phyloP scores from a whole-genome alignment of 2,797 vertebrate genomes.

The Eulemur mongoz region DNA sequence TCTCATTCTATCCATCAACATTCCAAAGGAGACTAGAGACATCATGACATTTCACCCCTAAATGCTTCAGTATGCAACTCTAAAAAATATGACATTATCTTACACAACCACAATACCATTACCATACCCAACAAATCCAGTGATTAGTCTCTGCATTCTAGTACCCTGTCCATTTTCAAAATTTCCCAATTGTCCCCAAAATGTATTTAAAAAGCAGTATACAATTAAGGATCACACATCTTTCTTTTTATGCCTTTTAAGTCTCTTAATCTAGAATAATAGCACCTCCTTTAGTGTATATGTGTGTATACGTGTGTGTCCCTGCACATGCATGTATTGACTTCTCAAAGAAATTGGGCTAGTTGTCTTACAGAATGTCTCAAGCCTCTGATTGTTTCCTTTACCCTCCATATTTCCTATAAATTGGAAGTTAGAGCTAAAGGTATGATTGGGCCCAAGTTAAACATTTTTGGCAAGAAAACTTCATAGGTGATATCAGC shows the following conservation, averaged over 20 bases:
- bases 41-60: background rate
- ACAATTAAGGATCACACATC: background rate
- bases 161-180: background rate
- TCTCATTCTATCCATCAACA: constrained; percentile 34
- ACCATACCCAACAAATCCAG: background rate
- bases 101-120: background rate
- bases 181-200: background rate
- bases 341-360: background rate
- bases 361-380: background rate
- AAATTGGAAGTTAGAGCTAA: constrained; percentile 4
- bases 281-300: background rate
- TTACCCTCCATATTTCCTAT: background rate
- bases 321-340: rapidly evolving
- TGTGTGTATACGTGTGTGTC: background rate
- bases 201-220: background rate
- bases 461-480: constrained; percentile 34
- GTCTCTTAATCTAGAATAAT: background rate
- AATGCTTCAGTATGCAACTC: background rate
- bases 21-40: constrained; percentile 51
- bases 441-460: background rate
- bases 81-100: constrained; percentile 5
- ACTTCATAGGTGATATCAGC: background rate
- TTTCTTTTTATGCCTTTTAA: background rate
- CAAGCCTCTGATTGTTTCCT: background rate
- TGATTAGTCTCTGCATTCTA: background rate